Evolutionary conservation across 2,797 vertebrate genomes (phyloP).

Genomic region (Rhinatrema bivittatum): DNA sequence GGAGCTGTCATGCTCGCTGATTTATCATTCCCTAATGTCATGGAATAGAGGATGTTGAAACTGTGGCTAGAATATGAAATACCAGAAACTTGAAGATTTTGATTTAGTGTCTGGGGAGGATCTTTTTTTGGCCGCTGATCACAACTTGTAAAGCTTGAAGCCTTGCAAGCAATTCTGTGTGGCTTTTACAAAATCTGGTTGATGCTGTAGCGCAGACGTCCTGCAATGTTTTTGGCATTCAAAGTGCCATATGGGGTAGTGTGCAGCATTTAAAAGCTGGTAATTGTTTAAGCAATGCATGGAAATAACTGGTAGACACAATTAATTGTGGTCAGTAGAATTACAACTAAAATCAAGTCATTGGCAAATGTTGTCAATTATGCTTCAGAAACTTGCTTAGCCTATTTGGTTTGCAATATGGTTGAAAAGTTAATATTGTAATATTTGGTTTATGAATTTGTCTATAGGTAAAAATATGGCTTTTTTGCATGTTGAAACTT

Average conservation of each 20-base stretch:
- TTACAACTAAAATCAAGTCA: constrained; percentile 9
- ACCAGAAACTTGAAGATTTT: constrained; percentile 78
- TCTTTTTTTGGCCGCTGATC: constrained; percentile 46
- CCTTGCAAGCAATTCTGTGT: constrained; percentile 34
- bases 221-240: constrained; percentile 13
- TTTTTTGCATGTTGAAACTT: too few relatives aligned
- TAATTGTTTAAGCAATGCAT: constrained; percentile 15
- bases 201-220: constrained; percentile 8
- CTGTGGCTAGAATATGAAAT: constrained; percentile 80
- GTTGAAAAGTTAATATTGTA: too few relatives aligned
- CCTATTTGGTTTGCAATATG: too few relatives aligned
- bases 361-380: too few relatives aligned
- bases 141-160: constrained; percentile 31
- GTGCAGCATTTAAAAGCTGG: constrained; percentile 17
- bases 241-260: constrained; percentile 14
- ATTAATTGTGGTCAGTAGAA: constrained; percentile 10
- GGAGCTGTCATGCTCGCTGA: constrained; percentile 76
- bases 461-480: too few relatives aligned
- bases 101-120: constrained; percentile 75
- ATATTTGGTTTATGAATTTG: too few relatives aligned
- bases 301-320: constrained; percentile 20
- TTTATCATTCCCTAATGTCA: constrained; percentile 80
- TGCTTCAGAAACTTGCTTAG: too few relatives aligned
- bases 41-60: constrained; percentile 79
- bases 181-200: constrained; percentile 41